phyloP scores from a whole-genome alignment of 2,113 vertebrate species.

The Xyliphius kryptos region DNA sequence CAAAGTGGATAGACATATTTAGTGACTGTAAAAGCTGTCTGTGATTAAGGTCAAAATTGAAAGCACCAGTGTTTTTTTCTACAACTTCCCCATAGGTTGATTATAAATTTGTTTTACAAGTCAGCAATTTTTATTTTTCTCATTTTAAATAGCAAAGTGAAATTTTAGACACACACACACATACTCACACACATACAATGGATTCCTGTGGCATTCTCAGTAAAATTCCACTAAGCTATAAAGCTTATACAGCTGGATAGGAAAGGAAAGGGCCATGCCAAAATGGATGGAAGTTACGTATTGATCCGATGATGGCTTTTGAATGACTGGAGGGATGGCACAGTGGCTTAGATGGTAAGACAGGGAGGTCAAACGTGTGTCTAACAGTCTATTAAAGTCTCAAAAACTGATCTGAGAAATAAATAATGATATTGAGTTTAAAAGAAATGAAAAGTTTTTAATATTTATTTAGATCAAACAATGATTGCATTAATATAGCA shows the following conservation, averaged over 20 bases:
- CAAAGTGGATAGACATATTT: constrained; percentile 12
- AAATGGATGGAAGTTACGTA: constrained; percentile 20
- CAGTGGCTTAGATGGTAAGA: not conserved
- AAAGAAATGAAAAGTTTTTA: not conserved
- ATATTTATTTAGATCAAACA: not conserved
- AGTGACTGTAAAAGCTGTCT: constrained; percentile 13
- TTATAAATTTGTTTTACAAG: constrained; percentile 27
- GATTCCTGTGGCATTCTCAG: constrained; percentile 20
- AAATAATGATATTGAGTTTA: not conserved
- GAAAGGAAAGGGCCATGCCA: constrained; percentile 9
- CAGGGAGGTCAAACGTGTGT: not conserved
- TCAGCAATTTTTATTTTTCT: constrained; percentile 16
- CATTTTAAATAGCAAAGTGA: constrained; percentile 11
- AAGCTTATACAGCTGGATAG: constrained; percentile 15
- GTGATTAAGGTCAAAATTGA: constrained; percentile 15
- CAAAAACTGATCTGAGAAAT: not conserved
- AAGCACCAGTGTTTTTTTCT: constrained; percentile 20
- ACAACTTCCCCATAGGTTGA: constrained; percentile 14
- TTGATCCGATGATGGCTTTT: not conserved
- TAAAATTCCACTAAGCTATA: constrained; percentile 31
- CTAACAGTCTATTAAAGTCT: not conserved
- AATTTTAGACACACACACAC: not conserved
- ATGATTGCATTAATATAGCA: too few species aligned
- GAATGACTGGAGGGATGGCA: not conserved
- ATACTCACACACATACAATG: too few species aligned